Evolutionary conservation across 2,797 vertebrate species (phyloP).

Genomic region (Galago senegalensis): DNA sequence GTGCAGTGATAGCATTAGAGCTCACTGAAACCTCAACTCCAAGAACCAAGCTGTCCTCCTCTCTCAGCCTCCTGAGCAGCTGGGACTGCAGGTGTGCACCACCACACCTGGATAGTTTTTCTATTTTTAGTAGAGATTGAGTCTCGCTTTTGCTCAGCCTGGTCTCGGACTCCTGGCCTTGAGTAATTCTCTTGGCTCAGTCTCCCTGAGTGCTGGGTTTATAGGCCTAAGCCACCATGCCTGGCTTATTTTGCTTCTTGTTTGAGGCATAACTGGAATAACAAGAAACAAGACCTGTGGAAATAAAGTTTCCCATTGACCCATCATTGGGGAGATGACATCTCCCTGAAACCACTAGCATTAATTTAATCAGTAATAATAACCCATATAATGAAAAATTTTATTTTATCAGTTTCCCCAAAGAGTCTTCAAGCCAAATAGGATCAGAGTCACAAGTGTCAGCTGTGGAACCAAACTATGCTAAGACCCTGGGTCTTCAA

Average conservation of each 20-base stretch:
- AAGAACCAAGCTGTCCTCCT: neutral
- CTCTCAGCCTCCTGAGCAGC: neutral
- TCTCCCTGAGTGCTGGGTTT: neutral
- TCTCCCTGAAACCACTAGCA: neutral
- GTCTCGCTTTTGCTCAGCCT: neutral
- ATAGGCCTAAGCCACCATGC: neutral
- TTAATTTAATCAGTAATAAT: constrained; percentile 7
- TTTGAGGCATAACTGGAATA: neutral
- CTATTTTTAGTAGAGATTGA: neutral
- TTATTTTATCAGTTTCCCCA: neutral
- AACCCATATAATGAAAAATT: neutral
- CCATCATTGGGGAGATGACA: neutral
- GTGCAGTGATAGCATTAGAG: neutral
- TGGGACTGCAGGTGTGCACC: neutral
- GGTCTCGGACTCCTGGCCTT: neutral
- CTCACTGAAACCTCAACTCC: neutral
- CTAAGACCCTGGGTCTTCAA: neutral
- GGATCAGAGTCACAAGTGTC: neutral
- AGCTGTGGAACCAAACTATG: neutral
- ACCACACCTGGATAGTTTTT: neutral
- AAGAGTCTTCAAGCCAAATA: constrained; percentile 2
- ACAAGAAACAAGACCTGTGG: neutral
- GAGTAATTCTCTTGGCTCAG: neutral
- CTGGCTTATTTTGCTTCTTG: neutral
- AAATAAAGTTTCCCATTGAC: neutral